These are phyloP conservation scores for Semnornis frantzii DNA, from an alignment of 2,113 vertebrate genomes.

Conservation along the genomic window DNA sequence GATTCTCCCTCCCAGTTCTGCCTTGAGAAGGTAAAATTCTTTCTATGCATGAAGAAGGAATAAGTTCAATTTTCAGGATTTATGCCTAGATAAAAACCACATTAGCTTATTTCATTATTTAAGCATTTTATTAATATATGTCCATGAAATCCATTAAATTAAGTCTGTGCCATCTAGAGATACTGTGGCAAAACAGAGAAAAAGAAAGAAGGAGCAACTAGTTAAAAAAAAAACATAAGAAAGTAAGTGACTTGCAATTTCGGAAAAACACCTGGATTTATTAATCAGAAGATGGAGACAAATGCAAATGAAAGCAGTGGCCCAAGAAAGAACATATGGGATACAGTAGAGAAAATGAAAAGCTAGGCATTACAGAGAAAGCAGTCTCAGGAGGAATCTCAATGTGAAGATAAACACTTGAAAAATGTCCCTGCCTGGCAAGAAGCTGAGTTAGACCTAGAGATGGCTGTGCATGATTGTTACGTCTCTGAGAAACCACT, in stretches of 20 bases:
- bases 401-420: background rate
- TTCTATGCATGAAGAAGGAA: background rate
- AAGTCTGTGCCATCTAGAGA: background rate
- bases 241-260: background rate
- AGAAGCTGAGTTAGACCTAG: background rate
- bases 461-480: background rate
- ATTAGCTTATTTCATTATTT: background rate
- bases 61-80: background rate
- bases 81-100: background rate
- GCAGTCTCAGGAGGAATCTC: background rate
- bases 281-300: background rate
- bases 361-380: background rate
- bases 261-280: background rate
- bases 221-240: background rate
- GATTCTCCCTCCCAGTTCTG: background rate
- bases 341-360: background rate
- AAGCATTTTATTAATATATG: background rate
- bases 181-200: background rate
- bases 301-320: background rate
- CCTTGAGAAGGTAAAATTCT: background rate
- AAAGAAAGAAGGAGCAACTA: background rate
- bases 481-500: background rate
- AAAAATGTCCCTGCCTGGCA: background rate
- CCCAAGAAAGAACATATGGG: background rate
- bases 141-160: background rate